Evolutionary conservation across 2,888 invertebrate genomes (phyloP).

Genomic region (Synergus japonicus): DNA sequence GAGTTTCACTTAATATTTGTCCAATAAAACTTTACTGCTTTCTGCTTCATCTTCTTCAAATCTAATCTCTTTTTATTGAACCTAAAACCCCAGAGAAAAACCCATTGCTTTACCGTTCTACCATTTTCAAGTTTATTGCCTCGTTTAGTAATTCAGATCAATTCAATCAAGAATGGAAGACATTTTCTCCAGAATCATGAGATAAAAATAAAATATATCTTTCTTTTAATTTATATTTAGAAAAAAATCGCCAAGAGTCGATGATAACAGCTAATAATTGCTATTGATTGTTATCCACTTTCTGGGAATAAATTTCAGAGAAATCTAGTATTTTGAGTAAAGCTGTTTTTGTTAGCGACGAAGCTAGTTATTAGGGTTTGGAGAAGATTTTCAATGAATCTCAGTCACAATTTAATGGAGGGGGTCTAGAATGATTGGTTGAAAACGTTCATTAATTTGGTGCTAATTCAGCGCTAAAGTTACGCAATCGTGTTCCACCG

Average conservation of each 20-base stretch:
- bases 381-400: conserved; percentile 32
- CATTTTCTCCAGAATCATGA: conserved; percentile 4
- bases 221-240: too few species aligned
- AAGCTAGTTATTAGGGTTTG: conserved; percentile 22
- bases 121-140: conserved; percentile 23
- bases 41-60: conserved; percentile 36
- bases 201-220: background rate
- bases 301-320: background rate
- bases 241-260: too few species aligned
- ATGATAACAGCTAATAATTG: background rate
- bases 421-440: conserved; percentile 28
- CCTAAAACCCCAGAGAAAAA: conserved; percentile 2
- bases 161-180: conserved; percentile 2
- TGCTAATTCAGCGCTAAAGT: conserved; percentile 42
- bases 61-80: conserved; percentile 32
- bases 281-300: background rate
- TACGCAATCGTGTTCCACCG: conserved; percentile 37
- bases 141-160: conserved; percentile 24
- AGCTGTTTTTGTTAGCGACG: background rate
- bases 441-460: conserved; percentile 38
- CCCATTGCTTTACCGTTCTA: background rate
- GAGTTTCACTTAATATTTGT: conserved; percentile 48
- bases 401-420: conserved; percentile 18
- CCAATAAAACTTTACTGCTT: conserved; percentile 34
- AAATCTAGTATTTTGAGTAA: background rate